Base-by-base conservation (phyloP, 2,888 invertebrate species). In the Chrysopilus asiliformis region DNA sequence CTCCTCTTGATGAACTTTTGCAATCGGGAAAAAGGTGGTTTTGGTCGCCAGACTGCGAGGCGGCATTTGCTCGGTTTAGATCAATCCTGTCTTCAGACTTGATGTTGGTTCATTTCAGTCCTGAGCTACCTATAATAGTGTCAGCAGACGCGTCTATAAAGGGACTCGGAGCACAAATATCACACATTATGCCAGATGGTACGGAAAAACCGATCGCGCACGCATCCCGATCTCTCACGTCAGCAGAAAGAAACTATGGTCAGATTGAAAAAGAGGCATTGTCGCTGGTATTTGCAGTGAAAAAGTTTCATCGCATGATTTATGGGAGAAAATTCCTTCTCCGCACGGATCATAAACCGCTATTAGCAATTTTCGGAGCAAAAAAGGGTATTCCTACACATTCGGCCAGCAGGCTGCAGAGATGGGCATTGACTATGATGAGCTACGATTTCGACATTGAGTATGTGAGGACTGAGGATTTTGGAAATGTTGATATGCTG, bases 201-300 rank as follows among this genome's bases (percentile, higher is more conserved):
- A 39, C 45, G 30, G 48, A 49, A 24, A 47, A 49, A 45, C 49
- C 52, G 16, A 44, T 56, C 16, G 46, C 44, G 13, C 51, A 47
- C 45, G 51, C 53, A 8, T 50, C 56, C 15, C 41, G 52, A 38
- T 45, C 49, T 5, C 41, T 60, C 15, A 52, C 47, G 12, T 26
- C 20, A 28, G 39, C 53, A 7, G 55, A 60, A 41, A 41, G 45
- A 26, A 47, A 49, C 13, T 58, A 58, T 42, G 45, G 53, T 13
- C 53, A 57, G 42, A 47, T 52, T 5, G 52, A 58, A 35, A 48
- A 52, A 43, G 56, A 58, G 45, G 57, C 51, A 30, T 44, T 53
- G 10, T 49, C 51, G 26, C 32, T 54, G 24, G 39, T 50, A 18
- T 53, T 47, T 43, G 52, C 49, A 17, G 45, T 54, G 16, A 48